Percentiles rank a stretch among this genome's conserved stretches.
These are phyloP conservation scores for Pseudomyrmex cubaensis DNA, from an alignment of 1,140 invertebrate species.

Conservation along the genomic window DNA sequence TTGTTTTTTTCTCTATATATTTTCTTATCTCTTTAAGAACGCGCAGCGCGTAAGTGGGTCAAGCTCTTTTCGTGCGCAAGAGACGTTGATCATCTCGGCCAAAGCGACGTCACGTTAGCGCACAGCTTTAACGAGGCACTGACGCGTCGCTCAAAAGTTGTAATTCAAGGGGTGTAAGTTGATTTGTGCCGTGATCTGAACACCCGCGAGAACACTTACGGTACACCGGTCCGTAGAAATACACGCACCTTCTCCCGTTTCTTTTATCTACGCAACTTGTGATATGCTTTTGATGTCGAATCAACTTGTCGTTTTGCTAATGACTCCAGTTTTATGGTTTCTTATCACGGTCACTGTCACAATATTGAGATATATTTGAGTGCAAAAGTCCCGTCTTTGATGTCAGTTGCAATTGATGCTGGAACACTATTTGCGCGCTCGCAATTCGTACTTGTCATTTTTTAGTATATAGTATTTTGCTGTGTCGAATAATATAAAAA, in stretches of 20 bases:
- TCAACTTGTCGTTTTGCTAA: conserved; percentile 34
- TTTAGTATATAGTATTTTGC: neutral
- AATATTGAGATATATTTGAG: conserved; percentile 24
- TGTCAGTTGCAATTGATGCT: neutral
- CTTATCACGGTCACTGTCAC: conserved; percentile 1
- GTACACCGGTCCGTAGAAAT: conserved; percentile 32
- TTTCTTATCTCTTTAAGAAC: conserved; percentile 4
- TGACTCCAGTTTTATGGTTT: conserved; percentile 36
- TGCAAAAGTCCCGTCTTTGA: conserved; percentile 49
- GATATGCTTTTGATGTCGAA: conserved; percentile 66
- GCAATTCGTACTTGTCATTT: neutral
- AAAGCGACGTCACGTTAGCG: conserved; percentile 4
- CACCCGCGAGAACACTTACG: conserved; percentile 27
- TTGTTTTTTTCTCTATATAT: neutral
- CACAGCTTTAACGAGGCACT: conserved; percentile 45
- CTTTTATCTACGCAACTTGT: neutral
- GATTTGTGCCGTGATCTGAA: neutral
- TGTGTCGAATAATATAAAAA: neutral
- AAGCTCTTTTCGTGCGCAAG: neutral
- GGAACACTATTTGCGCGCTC: neutral
- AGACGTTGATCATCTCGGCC: conserved; percentile 11
- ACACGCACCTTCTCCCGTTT: conserved; percentile 9
- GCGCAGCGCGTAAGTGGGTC: neutral
- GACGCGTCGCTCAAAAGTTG: conserved; percentile 59
- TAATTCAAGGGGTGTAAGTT: conserved; percentile 60